Percentiles rank a stretch among this genome's conserved stretches.
These are phyloP conservation scores for Cheilosia urbana DNA, from an alignment of 2,888 invertebrate species.

Conservation along the genomic window DNA sequence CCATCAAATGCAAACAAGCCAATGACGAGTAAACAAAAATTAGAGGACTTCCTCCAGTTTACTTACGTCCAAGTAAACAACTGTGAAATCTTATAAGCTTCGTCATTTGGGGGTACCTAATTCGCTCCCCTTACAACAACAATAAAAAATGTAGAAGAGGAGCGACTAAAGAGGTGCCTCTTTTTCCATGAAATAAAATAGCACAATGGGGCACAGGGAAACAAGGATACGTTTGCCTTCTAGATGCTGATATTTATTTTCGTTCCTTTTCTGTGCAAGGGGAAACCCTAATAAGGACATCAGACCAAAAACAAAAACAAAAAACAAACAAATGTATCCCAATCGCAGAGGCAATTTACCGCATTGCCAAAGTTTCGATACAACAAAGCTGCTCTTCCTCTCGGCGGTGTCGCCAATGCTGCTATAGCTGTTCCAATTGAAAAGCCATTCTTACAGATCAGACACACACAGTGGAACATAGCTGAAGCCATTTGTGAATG, in stretches of 20 bases:
- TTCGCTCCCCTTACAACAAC: background rate
- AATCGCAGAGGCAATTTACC: constrained; percentile 21
- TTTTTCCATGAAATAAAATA: constrained; percentile 15
- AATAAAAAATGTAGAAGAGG: background rate
- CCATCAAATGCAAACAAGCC: background rate
- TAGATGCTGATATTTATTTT: background rate
- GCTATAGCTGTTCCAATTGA: background rate
- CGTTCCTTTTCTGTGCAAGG: background rate
- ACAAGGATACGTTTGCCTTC: constrained; percentile 7
- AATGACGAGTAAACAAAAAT: constrained; percentile 21
- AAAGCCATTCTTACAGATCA: constrained; percentile 2
- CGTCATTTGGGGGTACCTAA: background rate
- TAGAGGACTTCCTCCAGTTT: constrained; percentile 1
- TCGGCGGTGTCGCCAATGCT: background rate
- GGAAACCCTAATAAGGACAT: constrained; percentile 38
- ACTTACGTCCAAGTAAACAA: background rate
- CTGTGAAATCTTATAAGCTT: background rate
- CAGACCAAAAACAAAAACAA: constrained; percentile 21
- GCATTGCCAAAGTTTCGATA: constrained; percentile 17
- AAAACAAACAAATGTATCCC: constrained; percentile 16
- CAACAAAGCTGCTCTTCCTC: background rate
- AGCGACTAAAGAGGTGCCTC: constrained; percentile 22
- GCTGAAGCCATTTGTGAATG: constrained; percentile 36
- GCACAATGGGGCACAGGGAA: constrained; percentile 18
- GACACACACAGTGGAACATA: background rate